Conservation (phyloP, 2,888 invertebrate species). For the Steinernema scapterisci region DNA sequence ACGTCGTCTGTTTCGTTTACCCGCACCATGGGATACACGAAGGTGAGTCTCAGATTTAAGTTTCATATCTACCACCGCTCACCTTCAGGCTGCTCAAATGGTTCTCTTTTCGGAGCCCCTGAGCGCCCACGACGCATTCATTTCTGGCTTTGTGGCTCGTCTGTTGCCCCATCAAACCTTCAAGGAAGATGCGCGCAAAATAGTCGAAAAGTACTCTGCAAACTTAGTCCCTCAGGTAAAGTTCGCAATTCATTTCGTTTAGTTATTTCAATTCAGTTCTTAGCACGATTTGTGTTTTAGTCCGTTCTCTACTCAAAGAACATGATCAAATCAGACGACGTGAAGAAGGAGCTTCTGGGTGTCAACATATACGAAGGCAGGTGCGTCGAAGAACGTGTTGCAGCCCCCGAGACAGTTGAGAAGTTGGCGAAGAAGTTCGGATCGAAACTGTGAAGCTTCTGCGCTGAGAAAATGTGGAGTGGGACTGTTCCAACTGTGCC, state of each 20-base stretch:
- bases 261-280: constrained; percentile 35
- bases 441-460: constrained; percentile 2
- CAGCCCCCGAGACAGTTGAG: constrained; percentile 37
- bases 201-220: constrained; percentile 37
- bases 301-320: constrained; percentile 77
- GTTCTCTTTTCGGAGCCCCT: constrained; percentile 78
- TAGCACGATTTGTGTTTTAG: constrained; percentile 66
- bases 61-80: not conserved
- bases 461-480: too few relatives aligned
- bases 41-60: constrained; percentile 70
- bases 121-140: constrained; percentile 79
- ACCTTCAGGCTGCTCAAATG: constrained; percentile 72
- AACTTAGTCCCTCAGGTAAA: constrained; percentile 25
- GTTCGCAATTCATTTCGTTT: too few relatives aligned
- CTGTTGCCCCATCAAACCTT: constrained; percentile 77
- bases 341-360: constrained; percentile 70
- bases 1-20: constrained; percentile 49
- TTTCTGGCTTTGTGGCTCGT: constrained; percentile 79
- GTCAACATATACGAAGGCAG: constrained; percentile 74
- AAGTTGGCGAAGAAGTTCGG: constrained; percentile 34
- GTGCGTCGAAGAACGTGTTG: constrained; percentile 71
- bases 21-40: constrained; percentile 75
- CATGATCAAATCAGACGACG: constrained; percentile 74
- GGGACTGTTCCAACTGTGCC: too few relatives aligned
- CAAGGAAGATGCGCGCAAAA: constrained; percentile 23